Evolutionary conservation across 2,888 invertebrate genomes (phyloP).

Genomic region (Clostera curtula): DNA sequence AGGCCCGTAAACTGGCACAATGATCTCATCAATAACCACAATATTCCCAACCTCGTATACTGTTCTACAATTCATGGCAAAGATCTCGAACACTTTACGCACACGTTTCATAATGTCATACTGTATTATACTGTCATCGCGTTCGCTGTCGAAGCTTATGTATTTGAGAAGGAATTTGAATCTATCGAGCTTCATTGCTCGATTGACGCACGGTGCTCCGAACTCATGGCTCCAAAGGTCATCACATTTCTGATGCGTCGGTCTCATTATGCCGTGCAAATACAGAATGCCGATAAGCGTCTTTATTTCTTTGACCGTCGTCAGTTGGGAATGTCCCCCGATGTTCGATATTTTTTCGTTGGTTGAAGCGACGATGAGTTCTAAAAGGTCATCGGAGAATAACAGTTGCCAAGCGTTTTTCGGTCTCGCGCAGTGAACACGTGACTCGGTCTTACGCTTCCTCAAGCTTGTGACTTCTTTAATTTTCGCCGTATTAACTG

Average conservation of each 20-base stretch:
- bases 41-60: conserved; percentile 41
- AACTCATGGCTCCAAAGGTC: conserved; percentile 56
- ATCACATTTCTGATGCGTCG: conserved; percentile 47
- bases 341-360: conserved; percentile 49
- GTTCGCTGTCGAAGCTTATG: conserved; percentile 46
- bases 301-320: conserved; percentile 50
- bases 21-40: conserved; percentile 58
- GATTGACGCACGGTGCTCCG: conserved; percentile 45
- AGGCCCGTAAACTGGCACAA: conserved; percentile 57
- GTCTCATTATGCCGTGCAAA: conserved; percentile 57
- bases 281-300: conserved; percentile 60
- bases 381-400: conserved; percentile 56
- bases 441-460: conserved; percentile 31
- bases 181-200: conserved; percentile 49
- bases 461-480: conserved; percentile 32
- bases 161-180: conserved; percentile 55
- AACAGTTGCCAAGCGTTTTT: conserved; percentile 57
- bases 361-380: conserved; percentile 54
- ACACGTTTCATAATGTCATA: conserved; percentile 56
- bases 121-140: conserved; percentile 37
- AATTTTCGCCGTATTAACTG: conserved; percentile 26
- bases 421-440: conserved; percentile 37
- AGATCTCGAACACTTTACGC: conserved; percentile 61
- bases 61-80: conserved; percentile 59
- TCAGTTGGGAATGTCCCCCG: conserved; percentile 22